These are phyloP conservation scores for Eriocheir sinensis DNA, from an alignment of 1,140 invertebrate genomes.

Conservation along the genomic window DNA sequence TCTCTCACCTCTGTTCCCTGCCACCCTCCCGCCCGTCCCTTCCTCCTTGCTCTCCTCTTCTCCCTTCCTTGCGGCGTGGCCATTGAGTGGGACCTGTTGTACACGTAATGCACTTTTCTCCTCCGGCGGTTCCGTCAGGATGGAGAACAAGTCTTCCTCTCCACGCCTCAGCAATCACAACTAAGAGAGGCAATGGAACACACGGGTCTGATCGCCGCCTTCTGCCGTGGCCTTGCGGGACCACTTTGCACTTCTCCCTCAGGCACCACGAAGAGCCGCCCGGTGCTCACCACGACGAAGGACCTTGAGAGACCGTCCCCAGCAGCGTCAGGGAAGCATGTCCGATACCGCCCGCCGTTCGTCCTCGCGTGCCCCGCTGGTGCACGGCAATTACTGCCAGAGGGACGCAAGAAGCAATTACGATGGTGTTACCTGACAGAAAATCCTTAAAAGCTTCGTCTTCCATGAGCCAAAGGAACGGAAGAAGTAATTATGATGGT, in stretches of 20 bases:
- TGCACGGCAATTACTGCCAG: not conserved
- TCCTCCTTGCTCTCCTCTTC: not conserved
- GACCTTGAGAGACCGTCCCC: not conserved
- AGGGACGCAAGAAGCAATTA: not conserved
- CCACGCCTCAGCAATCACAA: not conserved
- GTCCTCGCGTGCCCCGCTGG: not conserved
- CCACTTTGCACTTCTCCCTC: not conserved
- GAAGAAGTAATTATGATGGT: too few species aligned
- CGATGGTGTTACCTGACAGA: not conserved
- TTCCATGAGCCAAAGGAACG: too few species aligned
- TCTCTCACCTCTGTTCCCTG: not conserved
- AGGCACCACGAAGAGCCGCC: not conserved
- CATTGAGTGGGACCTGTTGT: conserved; percentile 21
- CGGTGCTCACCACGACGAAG: not conserved
- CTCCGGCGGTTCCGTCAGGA: not conserved
- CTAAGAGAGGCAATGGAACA: not conserved
- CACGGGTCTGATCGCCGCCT: not conserved
- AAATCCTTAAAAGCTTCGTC: too few species aligned
- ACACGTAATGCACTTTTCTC: conserved; percentile 23
- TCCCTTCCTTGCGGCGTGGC: not conserved
- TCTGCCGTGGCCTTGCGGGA: not conserved
- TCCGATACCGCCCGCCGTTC: not conserved
- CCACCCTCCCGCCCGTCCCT: not conserved
- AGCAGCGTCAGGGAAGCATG: not conserved
- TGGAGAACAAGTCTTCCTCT: not conserved